Conservation (phyloP, 2,113 vertebrate species). For the Myrmophylax atrothorax region DNA sequence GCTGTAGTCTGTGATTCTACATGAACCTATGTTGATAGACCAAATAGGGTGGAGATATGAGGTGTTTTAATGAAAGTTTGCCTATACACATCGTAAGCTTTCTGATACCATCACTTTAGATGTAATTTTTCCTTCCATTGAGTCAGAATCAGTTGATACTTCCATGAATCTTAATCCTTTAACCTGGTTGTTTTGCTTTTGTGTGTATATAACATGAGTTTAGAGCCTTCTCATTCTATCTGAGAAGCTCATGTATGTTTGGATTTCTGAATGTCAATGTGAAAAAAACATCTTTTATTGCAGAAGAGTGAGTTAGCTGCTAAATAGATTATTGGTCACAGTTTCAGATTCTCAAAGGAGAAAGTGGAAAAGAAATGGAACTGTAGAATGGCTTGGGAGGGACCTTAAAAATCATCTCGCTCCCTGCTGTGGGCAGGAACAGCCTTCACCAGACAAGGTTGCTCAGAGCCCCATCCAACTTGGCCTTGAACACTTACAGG, state of each 20-base stretch:
- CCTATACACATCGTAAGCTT: not conserved
- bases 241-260: not conserved
- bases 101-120: not conserved
- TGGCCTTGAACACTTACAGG: not conserved
- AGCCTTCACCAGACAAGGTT: not conserved
- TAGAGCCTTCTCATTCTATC: not conserved
- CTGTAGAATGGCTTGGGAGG: not conserved
- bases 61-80: not conserved
- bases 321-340: not conserved
- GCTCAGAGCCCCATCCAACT: not conserved
- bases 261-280: not conserved
- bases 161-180: not conserved
- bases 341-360: not conserved
- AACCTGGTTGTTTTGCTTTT: not conserved
- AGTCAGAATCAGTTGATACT: not conserved
- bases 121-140: not conserved
- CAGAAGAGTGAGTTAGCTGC: not conserved
- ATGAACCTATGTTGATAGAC: not conserved
- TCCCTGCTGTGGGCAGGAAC: not conserved
- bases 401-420: not conserved
- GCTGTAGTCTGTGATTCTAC: not conserved
- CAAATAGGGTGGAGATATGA: not conserved
- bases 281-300: not conserved
- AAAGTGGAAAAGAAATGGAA: not conserved
- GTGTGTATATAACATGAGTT: not conserved